Evolutionary conservation across 2,888 invertebrate genomes (phyloP).

Genomic region (Perithous albicinctus): DNA sequence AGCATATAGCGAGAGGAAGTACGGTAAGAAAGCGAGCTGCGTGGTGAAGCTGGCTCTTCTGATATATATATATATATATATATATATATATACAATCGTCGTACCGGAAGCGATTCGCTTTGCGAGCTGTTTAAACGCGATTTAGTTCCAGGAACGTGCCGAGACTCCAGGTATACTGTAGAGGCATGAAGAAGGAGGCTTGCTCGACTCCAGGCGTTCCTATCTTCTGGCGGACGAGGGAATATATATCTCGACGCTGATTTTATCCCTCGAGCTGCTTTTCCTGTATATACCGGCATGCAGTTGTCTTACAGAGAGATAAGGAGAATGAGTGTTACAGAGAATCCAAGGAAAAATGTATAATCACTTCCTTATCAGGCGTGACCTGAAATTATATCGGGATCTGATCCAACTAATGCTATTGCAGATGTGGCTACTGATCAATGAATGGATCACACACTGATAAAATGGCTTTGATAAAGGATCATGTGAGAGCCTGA

Average conservation of each 20-base stretch:
- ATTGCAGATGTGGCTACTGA: too few species aligned
- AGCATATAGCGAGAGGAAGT: neutral
- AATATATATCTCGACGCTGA: conserved; percentile 65
- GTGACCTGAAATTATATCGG: neutral
- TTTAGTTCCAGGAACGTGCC: conserved; percentile 66
- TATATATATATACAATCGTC: conserved; percentile 34
- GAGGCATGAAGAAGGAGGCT: conserved; percentile 23
- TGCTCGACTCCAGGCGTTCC: conserved; percentile 49
- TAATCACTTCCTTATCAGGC: neutral
- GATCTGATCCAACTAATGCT: neutral
- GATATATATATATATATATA: conserved; percentile 6
- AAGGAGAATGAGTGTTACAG: neutral
- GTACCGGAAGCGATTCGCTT: conserved; percentile 68
- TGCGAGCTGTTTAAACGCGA: conserved; percentile 63
- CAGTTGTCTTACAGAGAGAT: conserved; percentile 45
- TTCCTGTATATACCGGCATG: conserved; percentile 44
- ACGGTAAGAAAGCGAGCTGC: too few species aligned
- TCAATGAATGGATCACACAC: too few species aligned
- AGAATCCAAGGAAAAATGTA: too few species aligned
- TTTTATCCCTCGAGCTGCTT: conserved; percentile 62
- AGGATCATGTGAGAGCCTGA: too few species aligned
- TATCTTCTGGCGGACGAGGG: conserved; percentile 42
- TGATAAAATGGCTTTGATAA: too few species aligned
- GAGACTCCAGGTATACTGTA: conserved; percentile 10
- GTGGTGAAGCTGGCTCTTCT: conserved; percentile 15